Base-by-base conservation (phyloP, 2,113 vertebrate species). In the Pterophyllum scalare region DNA sequence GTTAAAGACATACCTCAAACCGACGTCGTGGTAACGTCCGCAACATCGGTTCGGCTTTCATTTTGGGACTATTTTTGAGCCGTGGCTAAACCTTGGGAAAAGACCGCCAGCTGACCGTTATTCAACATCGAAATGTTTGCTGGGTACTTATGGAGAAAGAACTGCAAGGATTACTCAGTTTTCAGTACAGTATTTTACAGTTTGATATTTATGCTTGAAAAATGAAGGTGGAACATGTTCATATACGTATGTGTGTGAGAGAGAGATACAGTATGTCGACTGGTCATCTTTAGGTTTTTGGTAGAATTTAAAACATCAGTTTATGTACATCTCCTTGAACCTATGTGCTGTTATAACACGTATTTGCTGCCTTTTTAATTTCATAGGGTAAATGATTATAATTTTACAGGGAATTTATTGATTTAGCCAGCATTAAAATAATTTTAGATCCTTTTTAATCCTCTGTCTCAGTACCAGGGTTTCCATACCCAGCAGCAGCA, bases 401-500 rank as follows among this genome's bases (percentile, higher is more conserved):
- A 72, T 72, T 52, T 52, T 13, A 46, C 3, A 15, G 13, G 28
- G 6, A 28, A 62, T 52, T 10, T 20, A 31, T 49, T 49, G 12
- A 43, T 52, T 52, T 49, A 52, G 31, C 31, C 24, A 2, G 19
- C 46, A 31, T 72, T 26, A 49, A 72, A 72, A 72, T 72, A 31
- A 52, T 49, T 15, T 17, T 17, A 46, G 12, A 31, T 13, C 4
- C 28, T 43, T 43, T 77, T 77, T 20, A 31, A 38, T 14, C 38
- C 33, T 52, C 1, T 65, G 22, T 60, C 91, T 82, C 95, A 99
- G 98, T 99, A 94, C 98, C 98, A 87, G 98, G 98, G 89, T 99
- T 99, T 79, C 98, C 98, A 13, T 99, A 99, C 94, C 97, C 97
- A 2, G 95, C 96, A 9, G 97, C 98, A 5, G 94, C 97, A 79